These are phyloP conservation scores for Cataglyphis altisquamis DNA, from an alignment of 2,888 invertebrate genomes.

Conservation along the genomic window DNA sequence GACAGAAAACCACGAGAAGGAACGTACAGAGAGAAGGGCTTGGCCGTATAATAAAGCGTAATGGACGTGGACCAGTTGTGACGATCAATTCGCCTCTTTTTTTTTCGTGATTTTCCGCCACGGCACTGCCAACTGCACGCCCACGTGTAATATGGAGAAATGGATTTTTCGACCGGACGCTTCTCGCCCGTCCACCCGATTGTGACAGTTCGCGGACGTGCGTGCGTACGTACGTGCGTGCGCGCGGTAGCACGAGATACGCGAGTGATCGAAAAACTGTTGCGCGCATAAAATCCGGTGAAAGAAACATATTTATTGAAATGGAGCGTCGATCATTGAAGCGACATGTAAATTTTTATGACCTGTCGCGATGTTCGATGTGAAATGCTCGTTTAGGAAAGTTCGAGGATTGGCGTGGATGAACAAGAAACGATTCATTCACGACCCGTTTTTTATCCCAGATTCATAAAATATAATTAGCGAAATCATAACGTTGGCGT, in stretches of 20 bases:
- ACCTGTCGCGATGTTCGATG: background rate
- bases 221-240: background rate
- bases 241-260: background rate
- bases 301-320: constrained; percentile 50
- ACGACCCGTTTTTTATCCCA: background rate
- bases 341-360: constrained; percentile 30
- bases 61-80: constrained; percentile 71
- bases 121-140: constrained; percentile 52
- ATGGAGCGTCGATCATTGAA: constrained; percentile 31
- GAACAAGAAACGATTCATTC: constrained; percentile 9
- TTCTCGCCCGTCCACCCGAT: constrained; percentile 27
- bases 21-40: constrained; percentile 70
- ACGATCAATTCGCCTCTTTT: constrained; percentile 74
- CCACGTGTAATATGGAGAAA: constrained; percentile 66
- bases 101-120: constrained; percentile 70
- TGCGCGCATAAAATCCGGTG: constrained; percentile 50
- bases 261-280: constrained; percentile 47
- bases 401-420: background rate
- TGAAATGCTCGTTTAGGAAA: background rate
- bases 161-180: constrained; percentile 66
- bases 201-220: constrained; percentile 47
- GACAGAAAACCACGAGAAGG: constrained; percentile 78
- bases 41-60: constrained; percentile 74
- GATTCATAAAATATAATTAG: constrained; percentile 40
- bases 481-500: constrained; percentile 33